A percentile compares a stretch with the other conserved stretches of the same genome.
These are phyloP conservation scores for Dascillus cervinus DNA, from an alignment of 2,888 invertebrate species.

Conservation along the genomic window DNA sequence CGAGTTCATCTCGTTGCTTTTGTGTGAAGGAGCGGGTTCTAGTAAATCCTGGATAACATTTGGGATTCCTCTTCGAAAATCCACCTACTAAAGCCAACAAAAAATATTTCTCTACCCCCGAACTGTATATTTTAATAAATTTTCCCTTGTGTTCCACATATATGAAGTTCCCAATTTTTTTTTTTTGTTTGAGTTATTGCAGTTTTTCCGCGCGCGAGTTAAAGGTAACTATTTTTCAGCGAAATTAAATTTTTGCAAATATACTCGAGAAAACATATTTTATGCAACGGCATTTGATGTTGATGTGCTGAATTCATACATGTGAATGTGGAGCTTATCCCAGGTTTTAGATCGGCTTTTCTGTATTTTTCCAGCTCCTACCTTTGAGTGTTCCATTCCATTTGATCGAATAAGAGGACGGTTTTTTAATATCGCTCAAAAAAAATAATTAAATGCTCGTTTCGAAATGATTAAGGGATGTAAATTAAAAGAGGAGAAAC, in stretches of 20 bases:
- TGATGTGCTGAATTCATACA: constrained; percentile 69
- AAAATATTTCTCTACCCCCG: constrained; percentile 31
- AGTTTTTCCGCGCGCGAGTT: too few species aligned
- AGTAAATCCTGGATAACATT: constrained; percentile 29
- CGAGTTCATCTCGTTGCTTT: constrained; percentile 15
- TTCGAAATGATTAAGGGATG: constrained; percentile 33
- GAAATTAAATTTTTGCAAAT: too few species aligned
- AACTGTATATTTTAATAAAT: constrained; percentile 37
- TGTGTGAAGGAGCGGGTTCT: constrained; percentile 13
- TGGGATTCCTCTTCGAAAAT: constrained; percentile 32
- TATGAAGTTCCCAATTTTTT: constrained; percentile 19
- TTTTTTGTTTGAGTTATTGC: too few species aligned
- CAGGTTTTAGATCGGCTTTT: constrained; percentile 36
- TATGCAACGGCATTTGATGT: constrained; percentile 49
- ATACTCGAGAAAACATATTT: constrained; percentile 41
- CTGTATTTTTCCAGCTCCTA: constrained; percentile 33
- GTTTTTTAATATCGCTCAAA: neutral
- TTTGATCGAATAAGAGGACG: constrained; percentile 26
- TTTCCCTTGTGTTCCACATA: constrained; percentile 16
- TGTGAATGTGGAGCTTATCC: constrained; percentile 51
- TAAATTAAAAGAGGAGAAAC: constrained; percentile 36
- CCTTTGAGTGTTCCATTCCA: constrained; percentile 26
- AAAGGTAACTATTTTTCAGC: too few species aligned
- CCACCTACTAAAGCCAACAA: constrained; percentile 23
- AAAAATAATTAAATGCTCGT: neutral